These are phyloP conservation scores for Cherax destructor DNA, from an alignment of 1,140 invertebrate species.

Conservation along the genomic window DNA sequence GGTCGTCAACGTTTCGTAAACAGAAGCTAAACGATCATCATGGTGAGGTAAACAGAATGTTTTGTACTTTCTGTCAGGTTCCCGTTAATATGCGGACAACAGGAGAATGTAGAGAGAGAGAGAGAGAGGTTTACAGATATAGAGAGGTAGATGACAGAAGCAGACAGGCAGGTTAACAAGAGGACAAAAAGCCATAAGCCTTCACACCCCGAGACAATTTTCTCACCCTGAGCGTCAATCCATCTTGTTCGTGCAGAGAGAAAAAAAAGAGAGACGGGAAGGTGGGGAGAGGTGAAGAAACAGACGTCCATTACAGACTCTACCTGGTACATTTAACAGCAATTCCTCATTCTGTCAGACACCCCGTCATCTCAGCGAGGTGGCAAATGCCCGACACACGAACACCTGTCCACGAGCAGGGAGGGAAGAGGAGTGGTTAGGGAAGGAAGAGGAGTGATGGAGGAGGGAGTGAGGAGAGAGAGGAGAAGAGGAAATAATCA, in stretches of 20 bases:
- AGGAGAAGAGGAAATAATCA: not conserved
- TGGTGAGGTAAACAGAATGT: no score
- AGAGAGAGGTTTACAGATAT: no score
- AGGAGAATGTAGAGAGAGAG: not conserved
- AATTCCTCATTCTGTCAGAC: slow-evolving; percentile 30
- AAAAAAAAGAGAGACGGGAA: no score
- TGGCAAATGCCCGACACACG: slow-evolving; percentile 29
- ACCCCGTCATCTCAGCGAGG: slow-evolving; percentile 27
- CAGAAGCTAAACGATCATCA: no score
- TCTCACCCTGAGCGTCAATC: slow-evolving; percentile 5
- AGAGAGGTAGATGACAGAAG: no score
- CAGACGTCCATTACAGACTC: slow-evolving; percentile 18
- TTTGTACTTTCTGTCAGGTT: no score
- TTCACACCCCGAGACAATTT: slow-evolving; percentile 9
- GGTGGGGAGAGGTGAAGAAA: not conserved
- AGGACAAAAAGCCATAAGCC: not conserved
- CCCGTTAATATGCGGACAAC: not conserved
- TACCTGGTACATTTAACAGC: slow-evolving; percentile 37
- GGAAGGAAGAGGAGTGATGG: not conserved
- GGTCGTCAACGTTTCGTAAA: no score
- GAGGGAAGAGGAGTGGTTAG: no score
- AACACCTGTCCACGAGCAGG: slow-evolving; percentile 14
- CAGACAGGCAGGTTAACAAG: not conserved
- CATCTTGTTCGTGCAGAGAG: slow-evolving; percentile 5
- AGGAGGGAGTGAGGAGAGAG: not conserved